phyloP scores from a whole-genome alignment of 2,113 vertebrate species.

The Hemichromis elongatus region DNA sequence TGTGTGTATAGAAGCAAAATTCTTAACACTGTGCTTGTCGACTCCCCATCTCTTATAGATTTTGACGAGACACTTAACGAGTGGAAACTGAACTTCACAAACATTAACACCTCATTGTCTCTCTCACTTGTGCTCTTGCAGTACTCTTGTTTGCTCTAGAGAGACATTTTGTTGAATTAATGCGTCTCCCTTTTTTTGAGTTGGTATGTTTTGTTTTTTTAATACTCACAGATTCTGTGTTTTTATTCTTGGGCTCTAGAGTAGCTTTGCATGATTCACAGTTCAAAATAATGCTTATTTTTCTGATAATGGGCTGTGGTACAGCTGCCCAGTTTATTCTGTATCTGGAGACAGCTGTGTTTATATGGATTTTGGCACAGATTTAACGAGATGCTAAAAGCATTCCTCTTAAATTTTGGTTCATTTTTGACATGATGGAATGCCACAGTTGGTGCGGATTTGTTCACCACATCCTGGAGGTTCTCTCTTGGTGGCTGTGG shows the following conservation, averaged over 20 bases:
- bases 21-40: background rate
- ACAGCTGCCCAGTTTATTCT: background rate
- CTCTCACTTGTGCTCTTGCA: conserved; percentile 11
- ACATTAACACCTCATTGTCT: conserved; percentile 41
- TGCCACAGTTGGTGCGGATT: background rate
- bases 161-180: conserved; percentile 33
- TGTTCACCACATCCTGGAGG: background rate
- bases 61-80: conserved; percentile 4
- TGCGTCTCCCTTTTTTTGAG: background rate
- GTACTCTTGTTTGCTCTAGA: conserved; percentile 11
- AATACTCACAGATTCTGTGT: background rate
- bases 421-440: background rate
- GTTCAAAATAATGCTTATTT: background rate
- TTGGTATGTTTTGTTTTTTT: background rate
- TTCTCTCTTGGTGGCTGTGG: background rate
- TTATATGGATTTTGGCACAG: background rate
- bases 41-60: background rate
- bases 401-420: background rate
- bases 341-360: background rate
- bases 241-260: background rate
- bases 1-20: background rate
- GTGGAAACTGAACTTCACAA: conserved; percentile 24
- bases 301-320: background rate
- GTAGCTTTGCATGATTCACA: background rate
- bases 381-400: background rate